phyloP scores from a whole-genome alignment of 1,140 invertebrate genomes.

The Nylanderia fulva region DNA sequence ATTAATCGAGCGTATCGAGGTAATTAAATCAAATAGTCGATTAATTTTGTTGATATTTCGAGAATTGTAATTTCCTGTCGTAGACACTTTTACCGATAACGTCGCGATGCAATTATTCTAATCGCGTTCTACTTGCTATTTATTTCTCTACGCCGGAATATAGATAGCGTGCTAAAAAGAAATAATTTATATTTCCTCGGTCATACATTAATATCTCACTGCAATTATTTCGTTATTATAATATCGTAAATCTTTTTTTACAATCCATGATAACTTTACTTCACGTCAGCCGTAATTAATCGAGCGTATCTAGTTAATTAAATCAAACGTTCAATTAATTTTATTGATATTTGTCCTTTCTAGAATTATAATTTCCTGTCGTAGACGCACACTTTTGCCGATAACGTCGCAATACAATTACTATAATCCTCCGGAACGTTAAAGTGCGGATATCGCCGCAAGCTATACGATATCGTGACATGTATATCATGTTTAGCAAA shows the following conservation, averaged over 20 bases:
- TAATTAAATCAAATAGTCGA: constrained; percentile 19
- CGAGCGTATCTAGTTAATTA: background rate
- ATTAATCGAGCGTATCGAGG: background rate
- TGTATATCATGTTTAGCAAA: constrained; percentile 9
- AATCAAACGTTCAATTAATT: constrained; percentile 18
- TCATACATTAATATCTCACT: background rate
- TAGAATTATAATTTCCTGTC: constrained; percentile 1
- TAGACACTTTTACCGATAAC: background rate
- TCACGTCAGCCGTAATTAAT: background rate
- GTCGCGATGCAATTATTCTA: too few species aligned
- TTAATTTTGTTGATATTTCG: constrained; percentile 11
- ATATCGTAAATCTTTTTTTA: background rate
- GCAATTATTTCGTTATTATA: background rate
- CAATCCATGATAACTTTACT: background rate
- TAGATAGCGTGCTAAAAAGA: background rate
- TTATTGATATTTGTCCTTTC: constrained; percentile 6
- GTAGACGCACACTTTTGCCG: background rate
- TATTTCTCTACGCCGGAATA: constrained; percentile 36
- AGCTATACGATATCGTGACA: constrained; percentile 20
- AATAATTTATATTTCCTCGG: constrained; percentile 27
- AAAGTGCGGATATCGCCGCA: constrained; percentile 40
- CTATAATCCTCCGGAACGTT: constrained; percentile 35
- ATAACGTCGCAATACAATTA: constrained; percentile 29
- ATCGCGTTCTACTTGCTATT: constrained; percentile 31
- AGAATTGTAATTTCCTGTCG: constrained; percentile 1